Evolutionary conservation across 1,140 invertebrate species (phyloP).

Genomic region (Drosophila funebris): DNA sequence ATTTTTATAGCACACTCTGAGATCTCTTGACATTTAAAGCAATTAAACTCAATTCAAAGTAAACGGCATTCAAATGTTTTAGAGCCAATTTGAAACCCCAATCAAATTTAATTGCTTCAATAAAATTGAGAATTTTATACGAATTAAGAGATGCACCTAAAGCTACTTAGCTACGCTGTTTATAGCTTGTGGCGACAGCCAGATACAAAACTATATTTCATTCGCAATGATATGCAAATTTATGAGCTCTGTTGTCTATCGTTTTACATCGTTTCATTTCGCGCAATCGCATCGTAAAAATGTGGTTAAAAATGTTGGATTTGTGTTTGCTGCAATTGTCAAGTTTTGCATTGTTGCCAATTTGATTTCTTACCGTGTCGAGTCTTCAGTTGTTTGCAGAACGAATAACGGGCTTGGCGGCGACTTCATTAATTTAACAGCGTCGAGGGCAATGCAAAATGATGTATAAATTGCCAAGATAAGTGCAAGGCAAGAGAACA

Average conservation of each 20-base stretch:
- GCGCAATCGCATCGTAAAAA: constrained; percentile 47
- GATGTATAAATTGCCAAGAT: constrained; percentile 34
- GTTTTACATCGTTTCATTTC: constrained; percentile 37
- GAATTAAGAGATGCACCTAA: constrained; percentile 20
- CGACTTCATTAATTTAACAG: constrained; percentile 67
- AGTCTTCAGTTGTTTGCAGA: neutral
- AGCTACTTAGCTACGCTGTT: constrained; percentile 36
- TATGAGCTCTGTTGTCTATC: constrained; percentile 33
- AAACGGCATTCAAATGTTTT: neutral
- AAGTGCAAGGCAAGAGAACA: constrained; percentile 27
- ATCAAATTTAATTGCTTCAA: constrained; percentile 33
- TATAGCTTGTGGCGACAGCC: constrained; percentile 14
- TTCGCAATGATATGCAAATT: constrained; percentile 61
- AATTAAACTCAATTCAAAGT: neutral
- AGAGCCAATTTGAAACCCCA: neutral
- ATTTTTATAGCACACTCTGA: too few species aligned
- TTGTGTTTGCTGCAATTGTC: constrained; percentile 49
- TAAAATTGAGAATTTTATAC: constrained; percentile 14
- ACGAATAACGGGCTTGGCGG: constrained; percentile 54
- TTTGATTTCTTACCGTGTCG: constrained; percentile 1
- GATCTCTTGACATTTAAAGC: neutral
- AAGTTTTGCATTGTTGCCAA: constrained; percentile 10
- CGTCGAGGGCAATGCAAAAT: constrained; percentile 36
- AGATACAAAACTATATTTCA: constrained; percentile 50
- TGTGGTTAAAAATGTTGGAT: constrained; percentile 57